phyloP scores from a whole-genome alignment of 2,888 invertebrate genomes.

The Sinelater perroti region DNA sequence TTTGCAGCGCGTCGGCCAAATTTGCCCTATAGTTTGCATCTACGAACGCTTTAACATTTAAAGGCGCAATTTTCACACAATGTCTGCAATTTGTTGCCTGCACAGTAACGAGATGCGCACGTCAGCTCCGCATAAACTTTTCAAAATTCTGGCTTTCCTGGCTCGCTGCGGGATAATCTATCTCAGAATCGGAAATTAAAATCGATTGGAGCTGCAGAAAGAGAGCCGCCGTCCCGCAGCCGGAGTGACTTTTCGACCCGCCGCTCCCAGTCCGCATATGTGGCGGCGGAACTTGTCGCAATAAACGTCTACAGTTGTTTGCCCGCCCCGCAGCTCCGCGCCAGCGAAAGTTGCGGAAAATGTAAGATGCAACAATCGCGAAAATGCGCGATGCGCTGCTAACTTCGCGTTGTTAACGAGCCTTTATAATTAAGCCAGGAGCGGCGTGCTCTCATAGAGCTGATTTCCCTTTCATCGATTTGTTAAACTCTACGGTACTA shows the following conservation, averaged over 20 bases:
- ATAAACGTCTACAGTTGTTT: conserved; percentile 50
- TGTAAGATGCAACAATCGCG: neutral
- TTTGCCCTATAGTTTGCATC: conserved; percentile 19
- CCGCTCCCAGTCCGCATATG: conserved; percentile 48
- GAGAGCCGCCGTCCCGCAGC: conserved; percentile 41
- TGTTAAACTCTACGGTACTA: conserved; percentile 27
- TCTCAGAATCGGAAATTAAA: conserved; percentile 51
- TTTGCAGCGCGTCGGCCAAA: conserved; percentile 15
- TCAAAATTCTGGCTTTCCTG: conserved; percentile 40
- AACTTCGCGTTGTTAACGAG: conserved; percentile 9
- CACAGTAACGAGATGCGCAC: conserved; percentile 22
- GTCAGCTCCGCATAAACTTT: conserved; percentile 36
- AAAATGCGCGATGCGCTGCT: neutral
- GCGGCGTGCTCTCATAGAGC: conserved; percentile 21
- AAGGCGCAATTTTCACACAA: conserved; percentile 27
- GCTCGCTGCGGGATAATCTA: conserved; percentile 47
- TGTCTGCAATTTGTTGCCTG: conserved; percentile 28
- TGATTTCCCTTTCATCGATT: conserved; percentile 31
- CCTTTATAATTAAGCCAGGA: conserved; percentile 21
- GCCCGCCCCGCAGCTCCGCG: conserved; percentile 35
- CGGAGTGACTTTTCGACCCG: conserved; percentile 38
- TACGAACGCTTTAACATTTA: conserved; percentile 10
- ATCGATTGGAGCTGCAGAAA: conserved; percentile 47
- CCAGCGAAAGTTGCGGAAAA: conserved; percentile 9
- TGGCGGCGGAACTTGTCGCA: conserved; percentile 49